Evolutionary conservation across 2,797 vertebrate species (phyloP), one percentile per base, ranked within the genome.

Genomic region (Neomorphus geoffroyi): DNA sequence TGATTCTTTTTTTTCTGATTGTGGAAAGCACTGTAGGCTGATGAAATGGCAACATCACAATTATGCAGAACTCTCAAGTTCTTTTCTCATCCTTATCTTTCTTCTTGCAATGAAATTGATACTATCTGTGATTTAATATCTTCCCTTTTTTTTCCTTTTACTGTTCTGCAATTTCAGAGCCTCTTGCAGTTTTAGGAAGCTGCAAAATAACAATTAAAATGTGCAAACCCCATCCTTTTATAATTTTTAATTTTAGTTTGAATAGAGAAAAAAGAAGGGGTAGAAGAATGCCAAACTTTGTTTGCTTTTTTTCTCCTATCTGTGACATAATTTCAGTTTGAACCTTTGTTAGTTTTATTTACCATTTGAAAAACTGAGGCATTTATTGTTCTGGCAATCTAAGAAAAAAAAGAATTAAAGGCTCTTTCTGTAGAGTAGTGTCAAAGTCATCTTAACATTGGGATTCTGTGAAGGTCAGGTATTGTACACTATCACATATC

Each of bases 41-140:
- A 85, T 91, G 67, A 91, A 95, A 87, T 33, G 45, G 18, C 23
- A 77, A 50, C 48, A 74, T 82, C 53, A 85, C 92, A 82, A 85
- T 87, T 30, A 80, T 93, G 48, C 22, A 62, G 35, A n/a, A 48
- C 74, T 82, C 77, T 41, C 19, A 28, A 62, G 4, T 37, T 45
- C 19, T 78, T 92, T 92, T 80, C 61, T 94, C 28, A 65, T 78
- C 27, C 17, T 51, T 86, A 37, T 85, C 21, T 91, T 95, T 79
- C 53, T 80, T 57, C 74, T 83, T 90, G 37, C 69, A 75, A 61
- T 78, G 72, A 83, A 95, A 88, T 77, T 28, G 53, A 58, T 89
- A 65, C 45, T 73, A 87, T 70, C 13, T 86, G 11, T 83, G 15
- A 33, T 72, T 90, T 54, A 71, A 32, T 71, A 11, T 80, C 11